Evolutionary conservation across 2,888 invertebrate species (phyloP).

Genomic region (Branchellion lobata): DNA sequence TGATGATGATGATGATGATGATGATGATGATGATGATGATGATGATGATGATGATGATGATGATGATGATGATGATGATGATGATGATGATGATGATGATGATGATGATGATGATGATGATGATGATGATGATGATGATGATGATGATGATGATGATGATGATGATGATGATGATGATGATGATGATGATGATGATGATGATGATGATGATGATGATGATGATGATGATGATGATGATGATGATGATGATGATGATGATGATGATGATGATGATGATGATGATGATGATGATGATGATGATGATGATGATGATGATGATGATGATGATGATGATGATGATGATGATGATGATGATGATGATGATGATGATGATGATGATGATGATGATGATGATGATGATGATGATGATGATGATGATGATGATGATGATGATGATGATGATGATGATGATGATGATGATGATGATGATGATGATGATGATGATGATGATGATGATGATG

Average conservation of each 20-base stretch:
- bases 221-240: neutral
- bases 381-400: neutral
- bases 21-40: slow-evolving; percentile 6
- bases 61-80: slow-evolving; percentile 13
- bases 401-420: slow-evolving; percentile 12
- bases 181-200: neutral
- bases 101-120: slow-evolving; percentile 11
- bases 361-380: neutral
- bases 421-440: neutral
- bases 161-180: slow-evolving; percentile 12
- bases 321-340: neutral
- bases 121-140: neutral
- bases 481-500: slow-evolving; percentile 14
- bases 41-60: neutral
- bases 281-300: neutral
- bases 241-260: slow-evolving; percentile 14
- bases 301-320: slow-evolving; percentile 13
- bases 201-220: slow-evolving; percentile 13
- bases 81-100: neutral
- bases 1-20: slow-evolving; percentile 14
- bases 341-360: slow-evolving; percentile 11
- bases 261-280: slow-evolving; percentile 6
- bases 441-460: slow-evolving; percentile 13
- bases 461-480: neutral
- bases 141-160: neutral